These are phyloP conservation scores for Umimayanthus kanabou DNA, from an alignment of 92 coral and sea anemone species.

Conservation along the genomic window DNA sequence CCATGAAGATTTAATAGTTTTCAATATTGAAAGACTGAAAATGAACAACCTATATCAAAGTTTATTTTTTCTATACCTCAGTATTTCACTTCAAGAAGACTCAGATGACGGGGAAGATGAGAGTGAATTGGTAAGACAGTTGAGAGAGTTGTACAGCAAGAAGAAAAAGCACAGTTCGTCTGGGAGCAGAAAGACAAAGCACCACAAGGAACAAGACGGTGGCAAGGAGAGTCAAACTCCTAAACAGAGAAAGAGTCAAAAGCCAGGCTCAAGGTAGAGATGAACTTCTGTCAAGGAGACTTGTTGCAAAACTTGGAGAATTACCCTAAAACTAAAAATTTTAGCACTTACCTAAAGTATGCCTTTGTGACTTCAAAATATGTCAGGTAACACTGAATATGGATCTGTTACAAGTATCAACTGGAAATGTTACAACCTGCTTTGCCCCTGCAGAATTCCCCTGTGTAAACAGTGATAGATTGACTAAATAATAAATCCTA, in stretches of 20 bases:
- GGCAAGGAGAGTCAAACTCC: not conserved
- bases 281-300: not conserved
- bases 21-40: too few species aligned
- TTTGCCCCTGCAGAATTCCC: too few species aligned
- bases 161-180: constrained; percentile 37
- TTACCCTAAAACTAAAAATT: not conserved
- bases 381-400: too few species aligned
- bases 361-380: too few species aligned
- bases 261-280: constrained; percentile 5
- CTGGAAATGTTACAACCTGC: too few species aligned
- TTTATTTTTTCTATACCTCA: not conserved
- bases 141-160: constrained; percentile 59
- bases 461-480: too few species aligned
- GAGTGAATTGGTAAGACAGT: constrained; percentile 57
- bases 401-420: too few species aligned
- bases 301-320: not conserved
- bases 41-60: too few species aligned
- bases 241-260: constrained; percentile 13
- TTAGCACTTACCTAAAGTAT: too few species aligned
- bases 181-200: not conserved
- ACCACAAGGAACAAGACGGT: not conserved
- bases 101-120: constrained; percentile 42
- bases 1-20: too few species aligned
- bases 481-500: too few species aligned
- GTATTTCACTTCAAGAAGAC: constrained; percentile 39